phyloP scores from a whole-genome alignment of 2,113 vertebrate species.

The Hiodon tergisus region DNA sequence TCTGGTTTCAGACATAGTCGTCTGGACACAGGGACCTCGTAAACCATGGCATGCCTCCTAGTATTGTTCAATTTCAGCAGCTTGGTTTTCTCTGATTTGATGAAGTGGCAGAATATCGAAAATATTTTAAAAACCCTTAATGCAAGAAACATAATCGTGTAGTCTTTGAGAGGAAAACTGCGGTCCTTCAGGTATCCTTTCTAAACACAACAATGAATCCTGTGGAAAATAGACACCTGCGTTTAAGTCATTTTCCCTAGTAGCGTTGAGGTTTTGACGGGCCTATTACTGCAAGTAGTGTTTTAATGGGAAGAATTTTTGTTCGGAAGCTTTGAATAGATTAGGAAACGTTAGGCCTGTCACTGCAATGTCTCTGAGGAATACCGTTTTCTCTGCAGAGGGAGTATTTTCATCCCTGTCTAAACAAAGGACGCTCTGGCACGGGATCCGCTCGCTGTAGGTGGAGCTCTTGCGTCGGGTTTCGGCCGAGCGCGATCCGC shows the following conservation, averaged over 20 bases:
- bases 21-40: background rate
- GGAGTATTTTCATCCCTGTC: slow-evolving; percentile 16
- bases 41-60: background rate
- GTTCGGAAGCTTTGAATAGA: background rate
- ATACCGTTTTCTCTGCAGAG: slow-evolving; percentile 4
- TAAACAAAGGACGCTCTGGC: slow-evolving; percentile 40
- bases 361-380: background rate
- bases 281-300: slow-evolving; percentile 55
- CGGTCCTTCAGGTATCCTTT: background rate
- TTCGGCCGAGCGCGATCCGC: slow-evolving; percentile 51
- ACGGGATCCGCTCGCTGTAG: slow-evolving; percentile 55
- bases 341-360: background rate
- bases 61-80: background rate
- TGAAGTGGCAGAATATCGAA: too few species aligned
- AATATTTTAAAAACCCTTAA: too few species aligned
- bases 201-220: background rate
- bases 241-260: background rate
- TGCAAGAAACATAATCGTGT: too few species aligned
- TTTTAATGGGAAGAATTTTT: background rate
- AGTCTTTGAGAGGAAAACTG: too few species aligned
- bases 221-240: background rate
- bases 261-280: background rate
- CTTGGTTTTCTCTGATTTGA: background rate
- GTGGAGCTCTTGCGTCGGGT: slow-evolving; percentile 70
- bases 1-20: background rate